Evolutionary conservation across 1,140 invertebrate species (phyloP).

Genomic region (Zaprionus capensis): DNA sequence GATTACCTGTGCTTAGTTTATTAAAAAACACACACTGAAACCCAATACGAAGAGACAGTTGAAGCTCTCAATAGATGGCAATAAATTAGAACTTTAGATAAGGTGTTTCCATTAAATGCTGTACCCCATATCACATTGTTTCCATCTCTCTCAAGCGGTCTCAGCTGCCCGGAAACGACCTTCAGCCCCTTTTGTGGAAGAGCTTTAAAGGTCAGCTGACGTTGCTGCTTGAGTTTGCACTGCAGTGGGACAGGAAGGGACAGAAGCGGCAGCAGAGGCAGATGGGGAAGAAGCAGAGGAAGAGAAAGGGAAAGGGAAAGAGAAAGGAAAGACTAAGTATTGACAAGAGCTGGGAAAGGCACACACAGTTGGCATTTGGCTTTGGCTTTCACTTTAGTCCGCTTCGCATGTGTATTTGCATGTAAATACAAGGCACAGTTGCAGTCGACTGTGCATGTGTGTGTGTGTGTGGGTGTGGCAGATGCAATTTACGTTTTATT

Average conservation of each 20-base stretch:
- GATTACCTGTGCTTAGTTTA: not conserved
- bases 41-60: not conserved
- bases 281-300: not conserved
- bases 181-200: not conserved
- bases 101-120: not conserved
- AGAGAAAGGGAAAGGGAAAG: too few relatives aligned
- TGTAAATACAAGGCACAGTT: conserved; percentile 53
- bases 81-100: conserved; percentile 1
- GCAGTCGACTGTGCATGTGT: not conserved
- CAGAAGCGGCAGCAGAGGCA: too few relatives aligned
- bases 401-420: conserved; percentile 68
- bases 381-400: conserved; percentile 28
- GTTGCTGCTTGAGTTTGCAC: conserved; percentile 37
- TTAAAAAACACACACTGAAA: not conserved
- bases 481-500: conserved; percentile 74
- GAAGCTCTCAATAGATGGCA: not conserved
- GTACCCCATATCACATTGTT: not conserved
- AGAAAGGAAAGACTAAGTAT: conserved; percentile 37
- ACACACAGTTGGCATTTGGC: conserved; percentile 51
- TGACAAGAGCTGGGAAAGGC: conserved; percentile 62
- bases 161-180: not conserved
- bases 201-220: conserved; percentile 28
- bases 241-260: not conserved
- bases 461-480: conserved; percentile 21
- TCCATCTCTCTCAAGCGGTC: not conserved